Evolutionary conservation across 2,797 vertebrate genomes (phyloP), one percentile per base, ranked within the genome.

Genomic region (Gymnothorax reevesii): DNA sequence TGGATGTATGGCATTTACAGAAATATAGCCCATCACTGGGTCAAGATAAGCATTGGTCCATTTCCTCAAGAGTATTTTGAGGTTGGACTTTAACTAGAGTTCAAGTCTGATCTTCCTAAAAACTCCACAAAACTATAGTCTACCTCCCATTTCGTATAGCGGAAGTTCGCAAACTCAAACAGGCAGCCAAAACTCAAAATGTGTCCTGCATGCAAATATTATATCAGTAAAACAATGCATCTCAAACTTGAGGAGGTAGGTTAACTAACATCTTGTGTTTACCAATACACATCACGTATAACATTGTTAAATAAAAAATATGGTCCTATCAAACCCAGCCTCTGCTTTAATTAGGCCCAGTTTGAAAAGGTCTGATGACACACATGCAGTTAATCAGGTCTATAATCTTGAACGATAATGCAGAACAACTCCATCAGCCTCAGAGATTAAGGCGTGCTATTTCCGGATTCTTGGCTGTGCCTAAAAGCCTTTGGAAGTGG

Each of bases 401-500:
- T 80, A 17, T 80, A 52, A 55, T 20, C 52, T 80, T 80, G 77
- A 55, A 55, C 54, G 49, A 55, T 80, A 55, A 54, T 80, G 27
- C 77, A 54, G 52, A 80, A 80, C 49, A 20, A 54, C 9, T 80
- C 42, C 20, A 80, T 80, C 77, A 80, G 77, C 77, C 4, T 22
- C 77, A n/a, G 49, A 54, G 77, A 55, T 80, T 80, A 80, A 80
- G 77, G 52, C 59, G 13, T 86, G 77, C 85, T 64, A 86, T 82
- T 86, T 86, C 75, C 52, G 59, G 33, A 64, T 54, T 49, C 27
- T 79, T 42, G 73, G 42, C 85, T 20, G n/a, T 55, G 55, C 75
- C 57, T 86, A 82, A 82, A 86, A 82, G 85, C 80, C 55, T 82
- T 25, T 57, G 54, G 82, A 86, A 86, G 85, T 86, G 62, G 86